Base-by-base conservation (phyloP, 2,113 vertebrate species). In the Sturnus vulgaris region DNA sequence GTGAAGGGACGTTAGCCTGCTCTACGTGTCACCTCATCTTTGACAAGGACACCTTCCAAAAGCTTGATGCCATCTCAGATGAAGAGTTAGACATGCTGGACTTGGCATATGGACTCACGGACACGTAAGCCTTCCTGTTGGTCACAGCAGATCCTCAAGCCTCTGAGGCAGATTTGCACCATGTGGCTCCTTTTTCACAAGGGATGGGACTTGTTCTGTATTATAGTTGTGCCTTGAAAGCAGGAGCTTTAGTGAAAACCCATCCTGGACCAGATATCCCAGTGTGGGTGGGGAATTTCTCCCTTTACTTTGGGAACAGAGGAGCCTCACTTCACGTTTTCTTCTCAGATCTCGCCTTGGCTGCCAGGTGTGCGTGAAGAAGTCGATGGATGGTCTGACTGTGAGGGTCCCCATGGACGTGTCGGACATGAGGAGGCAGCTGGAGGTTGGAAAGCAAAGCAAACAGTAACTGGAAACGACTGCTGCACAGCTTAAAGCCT, bases 1-100 rank as follows among this genome's bases (percentile, higher is more conserved):
- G 98, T 76, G 98, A 98, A 82, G 98, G 98, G 31, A 97, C 97
- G 2, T 63, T 98, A 61, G 97, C 98, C 7, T 98, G 98, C 60
- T 98, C 98, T 55, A 98, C 98, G 9, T 98, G 98, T n/a, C 98
- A 98, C 86, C 95, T 98, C 47, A 97, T 98, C 93, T 98, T 98
- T 53, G 98, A 98, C 40, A 95, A 97, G 56, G 89, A 96, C 3
- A 20, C 93, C 47, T 98, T 97, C 84, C 95, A 97, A 50, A 96
- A 97, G 84, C 86, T 98, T 90, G 95, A 46, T 59, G 73, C 97
- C 19, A 46, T 97, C 75, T 95, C 95, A 5, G 97, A 98, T 23
- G 98, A 98, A 46, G 98, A 98, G 86, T 71, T 98, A 91, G 98
- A 98, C 86, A 98, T 98, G 98, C 86, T 98, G 82, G 98, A 98